Evolutionary conservation across 2,113 vertebrate genomes (phyloP).

Genomic region (Rhinoderma darwinii): DNA sequence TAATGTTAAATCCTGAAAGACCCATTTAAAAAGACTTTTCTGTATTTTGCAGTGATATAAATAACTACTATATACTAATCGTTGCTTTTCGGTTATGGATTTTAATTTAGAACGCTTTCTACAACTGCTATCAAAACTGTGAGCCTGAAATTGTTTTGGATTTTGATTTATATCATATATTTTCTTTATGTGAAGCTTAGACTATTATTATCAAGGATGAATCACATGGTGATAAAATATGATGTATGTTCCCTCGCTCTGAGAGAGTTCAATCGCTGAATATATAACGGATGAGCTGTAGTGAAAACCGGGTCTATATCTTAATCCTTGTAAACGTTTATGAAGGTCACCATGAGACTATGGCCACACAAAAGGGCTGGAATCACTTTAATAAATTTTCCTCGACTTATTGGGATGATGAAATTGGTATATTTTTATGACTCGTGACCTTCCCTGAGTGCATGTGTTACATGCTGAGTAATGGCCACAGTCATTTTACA

Average conservation of each 20-base stretch:
- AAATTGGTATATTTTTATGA: conserved; percentile 47
- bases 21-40: too few relatives aligned
- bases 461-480: conserved; percentile 25
- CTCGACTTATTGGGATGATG: conserved; percentile 34
- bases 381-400: conserved; percentile 31
- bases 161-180: not conserved
- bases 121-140: not conserved
- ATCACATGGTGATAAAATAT: not conserved
- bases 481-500: conserved; percentile 19
- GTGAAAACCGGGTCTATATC: not conserved
- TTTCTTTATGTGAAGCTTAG: not conserved
- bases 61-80: not conserved
- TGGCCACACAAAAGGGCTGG: conserved; percentile 27
- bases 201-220: not conserved
- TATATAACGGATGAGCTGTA: not conserved
- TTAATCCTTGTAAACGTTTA: conserved; percentile 25
- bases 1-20: too few relatives aligned
- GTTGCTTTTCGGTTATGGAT: not conserved
- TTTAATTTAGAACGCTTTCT: not conserved
- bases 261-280: not conserved
- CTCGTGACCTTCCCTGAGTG: conserved; percentile 18
- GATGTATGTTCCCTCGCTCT: not conserved
- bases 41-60: not conserved
- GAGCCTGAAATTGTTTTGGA: too few relatives aligned
- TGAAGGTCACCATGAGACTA: conserved; percentile 25